Conservation (phyloP, 2,888 invertebrate species). For the Trachelus troglodyta region DNA sequence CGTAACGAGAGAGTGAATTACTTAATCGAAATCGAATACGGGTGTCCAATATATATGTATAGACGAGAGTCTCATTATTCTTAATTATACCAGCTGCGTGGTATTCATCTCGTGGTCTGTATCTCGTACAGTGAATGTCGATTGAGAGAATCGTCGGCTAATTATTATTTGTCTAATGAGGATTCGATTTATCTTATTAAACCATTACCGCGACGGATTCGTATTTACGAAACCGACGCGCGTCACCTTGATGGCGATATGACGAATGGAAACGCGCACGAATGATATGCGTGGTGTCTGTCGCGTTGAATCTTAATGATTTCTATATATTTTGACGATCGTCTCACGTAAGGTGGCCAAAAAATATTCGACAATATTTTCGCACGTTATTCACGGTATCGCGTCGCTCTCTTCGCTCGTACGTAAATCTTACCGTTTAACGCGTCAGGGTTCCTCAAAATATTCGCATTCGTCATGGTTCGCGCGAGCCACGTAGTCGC, state of each 20-base stretch:
- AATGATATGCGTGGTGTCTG: too few relatives aligned
- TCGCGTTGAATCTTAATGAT: too few relatives aligned
- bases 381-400: background rate
- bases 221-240: background rate
- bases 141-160: constrained; percentile 13
- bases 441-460: background rate
- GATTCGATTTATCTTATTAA: constrained; percentile 13
- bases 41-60: background rate
- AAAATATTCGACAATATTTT: background rate
- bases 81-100: too few relatives aligned
- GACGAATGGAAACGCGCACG: background rate
- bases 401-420: background rate
- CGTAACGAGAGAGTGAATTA: background rate
- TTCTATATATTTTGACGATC: too few relatives aligned
- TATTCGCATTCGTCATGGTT: background rate
- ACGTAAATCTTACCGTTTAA: background rate
- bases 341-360: constrained; percentile 12
- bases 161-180: constrained; percentile 14
- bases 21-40: background rate
- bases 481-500: background rate
- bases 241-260: constrained; percentile 12
- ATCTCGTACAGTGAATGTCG: constrained; percentile 1
- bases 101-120: background rate
- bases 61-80: too few relatives aligned
- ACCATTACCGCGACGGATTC: too few relatives aligned